Conservation (phyloP, 2,113 vertebrate species). For the Micronycteris hirsuta region DNA sequence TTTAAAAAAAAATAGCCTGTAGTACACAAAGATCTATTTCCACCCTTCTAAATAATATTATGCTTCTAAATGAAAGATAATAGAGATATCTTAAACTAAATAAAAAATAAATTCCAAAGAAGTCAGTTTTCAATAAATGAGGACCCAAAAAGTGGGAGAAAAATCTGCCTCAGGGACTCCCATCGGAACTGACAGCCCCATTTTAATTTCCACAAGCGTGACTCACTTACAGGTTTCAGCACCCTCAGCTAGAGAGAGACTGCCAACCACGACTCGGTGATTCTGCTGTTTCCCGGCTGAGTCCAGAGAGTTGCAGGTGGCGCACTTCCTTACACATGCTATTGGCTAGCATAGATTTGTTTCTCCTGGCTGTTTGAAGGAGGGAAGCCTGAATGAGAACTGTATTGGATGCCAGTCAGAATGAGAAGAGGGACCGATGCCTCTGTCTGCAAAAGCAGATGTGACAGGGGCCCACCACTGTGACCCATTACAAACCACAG, state of each 20-base stretch:
- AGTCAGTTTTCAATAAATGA: slow-evolving; percentile 46
- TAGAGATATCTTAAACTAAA: slow-evolving; percentile 10
- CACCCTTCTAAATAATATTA: neutral
- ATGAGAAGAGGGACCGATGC: neutral
- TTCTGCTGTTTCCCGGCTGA: slow-evolving; percentile 13
- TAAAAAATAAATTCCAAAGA: slow-evolving; percentile 43
- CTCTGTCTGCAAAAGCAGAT: neutral
- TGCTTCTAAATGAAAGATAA: neutral
- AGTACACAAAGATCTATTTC: neutral
- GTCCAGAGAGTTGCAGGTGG: neutral
- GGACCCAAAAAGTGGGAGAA: neutral
- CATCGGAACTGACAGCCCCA: neutral
- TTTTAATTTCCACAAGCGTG: neutral
- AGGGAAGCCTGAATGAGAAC: neutral
- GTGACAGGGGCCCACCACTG: neutral
- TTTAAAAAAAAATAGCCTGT: neutral
- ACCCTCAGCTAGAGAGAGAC: neutral
- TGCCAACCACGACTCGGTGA: neutral
- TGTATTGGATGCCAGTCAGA: neutral
- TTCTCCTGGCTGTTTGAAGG: neutral
- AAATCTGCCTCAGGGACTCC: neutral
- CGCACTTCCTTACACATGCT: neutral
- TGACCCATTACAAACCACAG: neutral
- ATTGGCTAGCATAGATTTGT: slow-evolving; percentile 1
- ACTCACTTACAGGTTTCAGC: neutral